Base-by-base conservation (phyloP, 2,113 vertebrate species). In the Procavia capensis region DNA sequence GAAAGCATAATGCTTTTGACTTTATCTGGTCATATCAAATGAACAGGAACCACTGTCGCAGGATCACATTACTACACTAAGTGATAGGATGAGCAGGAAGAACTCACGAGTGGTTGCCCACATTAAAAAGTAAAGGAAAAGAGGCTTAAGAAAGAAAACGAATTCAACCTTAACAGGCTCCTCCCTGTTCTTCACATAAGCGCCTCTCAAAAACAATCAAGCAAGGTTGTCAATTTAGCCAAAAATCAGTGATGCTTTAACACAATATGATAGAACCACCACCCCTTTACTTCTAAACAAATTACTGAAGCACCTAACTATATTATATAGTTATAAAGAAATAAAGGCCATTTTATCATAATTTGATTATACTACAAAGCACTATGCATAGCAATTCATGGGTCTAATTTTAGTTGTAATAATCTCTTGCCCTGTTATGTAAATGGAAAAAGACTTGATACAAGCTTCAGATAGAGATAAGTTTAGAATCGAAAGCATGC, bases 331-430 rank as follows among this genome's bases (percentile, higher is more conserved):
- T 93, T 89, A 95, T 91, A 95, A 90, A 97, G 82, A 96, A 97
- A 95, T 97, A 97, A 95, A 96, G 79, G 83, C 88, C 88, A 86
- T 96, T 96, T 97, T 88, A 95, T 97, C 95, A 96, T 97, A 98
- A 96, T 96, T 96, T 96, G 91, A 96, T 97, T 96, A 96, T 90
- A 83, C 39, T 93, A 95, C 75, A 96, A 85, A 98, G 94, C 80
- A 85, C 84, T 91, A 50, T 93, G 89, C 96, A 96, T 95, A 84
- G 94, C 90, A 92, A 95, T 96, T 95, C 72, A 6, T 94, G 94
- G 90, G 81, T 94, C 97, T 97, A 97, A 97, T 97, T 97, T 97
- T 98, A 95, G 94, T 92, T 90, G 91, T 95, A 96, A 92, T 95
- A 93, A 96, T 95, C 94, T 96, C 86, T 94, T 92, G 90, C 92